Evolutionary conservation across 2,113 vertebrate species (phyloP), one percentile per base, ranked within the genome.

Genomic region (Poecile atricapillus): DNA sequence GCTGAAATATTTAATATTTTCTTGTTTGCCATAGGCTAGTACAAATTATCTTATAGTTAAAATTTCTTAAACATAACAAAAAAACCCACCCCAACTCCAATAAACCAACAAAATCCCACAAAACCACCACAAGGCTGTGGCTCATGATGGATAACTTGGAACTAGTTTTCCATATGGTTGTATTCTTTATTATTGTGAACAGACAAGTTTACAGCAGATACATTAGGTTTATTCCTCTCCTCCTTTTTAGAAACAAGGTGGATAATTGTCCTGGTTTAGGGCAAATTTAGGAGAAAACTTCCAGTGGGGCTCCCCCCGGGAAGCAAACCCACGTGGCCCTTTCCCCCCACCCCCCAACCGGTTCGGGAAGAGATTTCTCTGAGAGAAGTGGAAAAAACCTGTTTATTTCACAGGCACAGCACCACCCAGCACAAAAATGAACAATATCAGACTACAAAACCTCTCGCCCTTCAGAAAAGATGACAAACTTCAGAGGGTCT

Each of bases 81-180:
- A 44, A 4, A 4, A 9, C 13, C 24, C 11, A 31, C 2, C 12
- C 1, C 8, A 53, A 43, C 18, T 15, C 2, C 1, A 58, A 30
- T 11, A 65, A 41, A 49, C 22, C 7, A 64, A 55, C 13, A 60
- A 69, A 68, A 52, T 68, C 2, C 3, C 19, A 22, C 7, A 2
- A 41, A 71, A 16, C 12, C 13, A 37, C 19, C 50, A 23, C 7
- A 58, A 79, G 7, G 16, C 35, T 39, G 2, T 19, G 15, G 23
- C 8, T 35, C 7, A 4, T 80, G 41, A 60, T 2, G 4, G 19
- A 19, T 76, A 69, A 28, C 52, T 86, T 80, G 37, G n/a, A 90
- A 41, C 7, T 27, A 46, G 13, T 58, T 79, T 74, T 62, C 59
- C 3, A 9, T 67, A 21, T 15, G 28, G 22, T 46, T 85, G 15